Percentiles rank a stretch among this genome's conserved stretches.
Conservation (phyloP, 2,113 vertebrate genomes). For the Planiliza haematocheilus region DNA sequence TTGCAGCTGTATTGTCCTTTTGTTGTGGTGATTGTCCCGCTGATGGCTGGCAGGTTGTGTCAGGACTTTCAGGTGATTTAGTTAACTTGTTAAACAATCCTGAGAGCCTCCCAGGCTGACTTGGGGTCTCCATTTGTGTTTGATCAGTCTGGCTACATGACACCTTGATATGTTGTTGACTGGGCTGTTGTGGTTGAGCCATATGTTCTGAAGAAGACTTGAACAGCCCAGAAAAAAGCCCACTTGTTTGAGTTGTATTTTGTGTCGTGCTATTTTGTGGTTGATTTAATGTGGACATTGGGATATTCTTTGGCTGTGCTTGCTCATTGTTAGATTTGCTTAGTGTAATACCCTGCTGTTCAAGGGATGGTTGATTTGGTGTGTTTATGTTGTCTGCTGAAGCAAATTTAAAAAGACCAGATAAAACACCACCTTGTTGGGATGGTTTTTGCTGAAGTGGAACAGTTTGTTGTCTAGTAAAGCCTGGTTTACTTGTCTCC, state of each 20-base stretch:
- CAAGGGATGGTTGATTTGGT: constrained; percentile 35
- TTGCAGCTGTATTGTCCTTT: constrained; percentile 11
- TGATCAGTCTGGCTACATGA: constrained; percentile 32
- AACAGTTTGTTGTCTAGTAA: constrained; percentile 66
- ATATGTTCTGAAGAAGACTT: constrained; percentile 81
- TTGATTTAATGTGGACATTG: constrained; percentile 28
- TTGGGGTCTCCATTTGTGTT: constrained; percentile 41
- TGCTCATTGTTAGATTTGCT: constrained; percentile 53
- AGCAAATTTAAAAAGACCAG: constrained; percentile 79
- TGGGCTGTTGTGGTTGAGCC: constrained; percentile 49
- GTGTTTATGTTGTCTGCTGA: constrained; percentile 72
- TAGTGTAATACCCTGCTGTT: constrained; percentile 38
- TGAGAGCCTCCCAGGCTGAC: constrained; percentile 78
- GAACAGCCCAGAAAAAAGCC: constrained; percentile 73
- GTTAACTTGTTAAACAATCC: constrained; percentile 77
- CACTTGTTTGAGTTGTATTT: constrained; percentile 49
- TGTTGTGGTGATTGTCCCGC: constrained; percentile 29
- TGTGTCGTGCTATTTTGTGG: constrained; percentile 49
- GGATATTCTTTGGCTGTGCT: constrained; percentile 26
- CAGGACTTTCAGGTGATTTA: constrained; percentile 78
- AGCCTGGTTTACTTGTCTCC: constrained; percentile 53
- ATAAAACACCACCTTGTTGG: constrained; percentile 76
- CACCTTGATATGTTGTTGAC: constrained; percentile 44
- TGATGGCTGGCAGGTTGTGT: constrained; percentile 49
- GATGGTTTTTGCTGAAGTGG: constrained; percentile 55